A percentile compares a stretch with the other conserved stretches of the same genome.
Conservation (phyloP, 2,888 invertebrate species). For the Trisateles emortualis region DNA sequence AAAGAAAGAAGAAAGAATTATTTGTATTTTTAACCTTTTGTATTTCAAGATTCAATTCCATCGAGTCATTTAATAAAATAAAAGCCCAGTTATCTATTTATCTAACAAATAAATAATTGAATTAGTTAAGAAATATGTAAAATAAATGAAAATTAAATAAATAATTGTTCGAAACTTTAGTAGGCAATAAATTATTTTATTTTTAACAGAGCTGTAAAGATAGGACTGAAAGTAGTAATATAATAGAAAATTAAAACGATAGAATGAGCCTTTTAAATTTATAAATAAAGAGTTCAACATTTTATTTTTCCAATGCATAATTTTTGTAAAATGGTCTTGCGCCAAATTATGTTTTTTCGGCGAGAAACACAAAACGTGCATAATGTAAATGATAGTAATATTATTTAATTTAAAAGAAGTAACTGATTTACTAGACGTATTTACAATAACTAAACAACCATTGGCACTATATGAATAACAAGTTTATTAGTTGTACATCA, state of each 20-base stretch:
- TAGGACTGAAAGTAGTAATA: slow-evolving; percentile 8
- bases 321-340: too few species aligned
- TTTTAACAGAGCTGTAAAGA: slow-evolving; percentile 12
- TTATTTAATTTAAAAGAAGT: slow-evolving; percentile 13
- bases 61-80: neutral
- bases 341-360: too few species aligned
- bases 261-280: neutral
- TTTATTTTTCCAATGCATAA: too few species aligned
- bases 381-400: neutral
- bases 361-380: too few species aligned
- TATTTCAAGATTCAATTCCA: neutral
- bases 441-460: slow-evolving; percentile 62
- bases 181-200: neutral
- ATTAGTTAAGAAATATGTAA: neutral
- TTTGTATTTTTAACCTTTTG: neutral
- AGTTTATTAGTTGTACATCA: slow-evolving; percentile 76
- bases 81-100: neutral
- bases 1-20: too few species aligned
- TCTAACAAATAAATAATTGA: neutral
- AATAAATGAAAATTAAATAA: neutral
- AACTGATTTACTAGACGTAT: slow-evolving; percentile 37
- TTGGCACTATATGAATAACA: slow-evolving; percentile 77
- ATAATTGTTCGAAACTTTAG: neutral
- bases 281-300: too few species aligned
- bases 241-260: neutral